Evolutionary conservation across 2,888 invertebrate species (phyloP), one percentile per base, ranked within the genome.

Genomic region (Latrodectus elegans): DNA sequence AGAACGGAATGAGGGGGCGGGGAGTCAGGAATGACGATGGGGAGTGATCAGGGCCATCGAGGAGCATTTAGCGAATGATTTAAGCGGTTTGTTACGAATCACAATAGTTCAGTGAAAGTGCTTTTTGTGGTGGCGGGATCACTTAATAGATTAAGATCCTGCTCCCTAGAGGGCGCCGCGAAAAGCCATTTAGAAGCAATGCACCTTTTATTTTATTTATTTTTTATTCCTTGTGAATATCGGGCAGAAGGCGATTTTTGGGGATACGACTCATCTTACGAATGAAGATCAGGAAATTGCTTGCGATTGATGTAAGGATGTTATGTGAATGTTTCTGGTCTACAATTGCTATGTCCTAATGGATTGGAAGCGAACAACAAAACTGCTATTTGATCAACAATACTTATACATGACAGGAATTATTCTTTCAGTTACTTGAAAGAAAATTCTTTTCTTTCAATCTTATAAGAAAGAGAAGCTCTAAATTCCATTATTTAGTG

Each of bases 21-120:
- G 60, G 65, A 15, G 22, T 17, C 8, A 10, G 14, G 67, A 78
- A 17, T 60, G 80, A 76, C 85, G 71, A 80, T 85, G 53, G 76
- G 85, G 76, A 86, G 76, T 75, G 80, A 86, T 12, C 60, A 60
- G 60, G 10, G 60, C 12, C 55, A 55, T 85, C 80, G 70, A 74
- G 53, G 71, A 75, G 38, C 75, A 75, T 86, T 86, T 86, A 86
- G 71, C 86, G 80, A 81, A 70, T 81, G 86, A 81, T 86, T 80
- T 80, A 76, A 81, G 86, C 85, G 74, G 80, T 79, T 86, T 80
- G 85, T 86, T 86, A 75, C 80, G 85, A 86, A 86, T 86, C 80
- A 80, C 85, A 86, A 85, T 85, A 65, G 75, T 60, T 64, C 52
- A 80, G 76, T 80, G 51, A 53, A 55, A 86, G 75, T 71, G 75